Base-by-base conservation (phyloP, 2,888 invertebrate genomes). In the Morpho achilles region DNA sequence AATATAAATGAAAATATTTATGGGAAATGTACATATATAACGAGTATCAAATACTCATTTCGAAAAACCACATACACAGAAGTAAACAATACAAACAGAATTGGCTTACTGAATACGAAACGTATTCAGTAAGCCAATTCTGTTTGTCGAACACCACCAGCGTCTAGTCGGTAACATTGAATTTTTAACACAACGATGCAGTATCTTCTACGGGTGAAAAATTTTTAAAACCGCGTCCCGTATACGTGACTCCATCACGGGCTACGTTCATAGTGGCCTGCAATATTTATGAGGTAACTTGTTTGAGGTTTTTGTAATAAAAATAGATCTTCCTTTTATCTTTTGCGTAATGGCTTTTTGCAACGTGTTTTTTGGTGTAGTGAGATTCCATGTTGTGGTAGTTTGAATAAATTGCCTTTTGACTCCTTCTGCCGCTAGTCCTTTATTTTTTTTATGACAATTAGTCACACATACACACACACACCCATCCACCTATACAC, bases 181-280 rank as follows among this genome's bases (percentile, higher is more conserved):
- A 80, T 82, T 81, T 80, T 82, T 82, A 80, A 79, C 73, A 71
- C 69, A 68, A 65, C 68, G 68, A 61, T 66, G 71, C 68, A 68
- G 59, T 59, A 57, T 59, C 56, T 59, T 56, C 51, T 48, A 53
- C 53, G 39, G 53, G 59, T 53, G 49, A 72, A 74, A 75, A 73
- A 76, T 76, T 79, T 78, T 77, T 76, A 74, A 77, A 70, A 73
- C 77, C 76, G 70, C 77, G 77, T 79, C 75, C 74, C 75, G 71
- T 53, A 71, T 69, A 72, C 71, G 68, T 66, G 69, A 80, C 81
- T 65, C 59, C 61, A 61, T 65, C 56, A 54, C 42, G 51, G 61
- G 59, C 53, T 58, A 54, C 52, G 58, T 65, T 62, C 65, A 66
- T 63, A 60, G 58, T 60, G 52, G 54, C 60, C 45, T 61, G 57